phyloP scores from a whole-genome alignment of 2,888 invertebrate genomes.

The Uloborus plumipes region DNA sequence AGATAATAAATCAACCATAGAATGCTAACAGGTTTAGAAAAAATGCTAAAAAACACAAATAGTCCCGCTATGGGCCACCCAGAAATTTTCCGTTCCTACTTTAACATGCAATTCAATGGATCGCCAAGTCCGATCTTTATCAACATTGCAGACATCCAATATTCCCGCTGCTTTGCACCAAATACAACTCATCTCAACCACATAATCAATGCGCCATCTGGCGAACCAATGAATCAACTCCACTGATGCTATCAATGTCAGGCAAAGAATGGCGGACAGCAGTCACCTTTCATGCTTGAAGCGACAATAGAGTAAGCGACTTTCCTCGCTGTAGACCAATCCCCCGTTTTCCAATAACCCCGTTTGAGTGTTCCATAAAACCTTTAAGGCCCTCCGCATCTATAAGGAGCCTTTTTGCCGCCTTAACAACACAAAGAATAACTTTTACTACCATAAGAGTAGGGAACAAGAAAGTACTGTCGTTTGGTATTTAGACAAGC shows the following conservation, averaged over 20 bases:
- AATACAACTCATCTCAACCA: constrained; percentile 24
- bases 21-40: too few relatives aligned
- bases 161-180: constrained; percentile 6
- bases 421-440: constrained; percentile 36
- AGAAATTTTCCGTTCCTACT: too few relatives aligned
- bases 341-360: constrained; percentile 19
- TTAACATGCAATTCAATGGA: neutral
- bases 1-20: too few relatives aligned
- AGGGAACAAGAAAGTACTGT: constrained; percentile 15
- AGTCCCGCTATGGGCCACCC: neutral
- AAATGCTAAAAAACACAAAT: neutral
- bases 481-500: constrained; percentile 24
- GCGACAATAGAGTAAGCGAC: constrained; percentile 19
- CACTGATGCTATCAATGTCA: constrained; percentile 50
- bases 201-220: constrained; percentile 55
- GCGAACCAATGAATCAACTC: constrained; percentile 47
- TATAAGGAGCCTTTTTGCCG: constrained; percentile 29
- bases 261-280: constrained; percentile 12
- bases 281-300: constrained; percentile 17
- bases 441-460: constrained; percentile 30
- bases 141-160: constrained; percentile 15
- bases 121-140: constrained; percentile 5
- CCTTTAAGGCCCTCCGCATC: constrained; percentile 9
- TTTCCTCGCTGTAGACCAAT: neutral
- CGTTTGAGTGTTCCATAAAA: neutral